Conservation (phyloP, 2,888 invertebrate species). For the Agrotis ipsilon region DNA sequence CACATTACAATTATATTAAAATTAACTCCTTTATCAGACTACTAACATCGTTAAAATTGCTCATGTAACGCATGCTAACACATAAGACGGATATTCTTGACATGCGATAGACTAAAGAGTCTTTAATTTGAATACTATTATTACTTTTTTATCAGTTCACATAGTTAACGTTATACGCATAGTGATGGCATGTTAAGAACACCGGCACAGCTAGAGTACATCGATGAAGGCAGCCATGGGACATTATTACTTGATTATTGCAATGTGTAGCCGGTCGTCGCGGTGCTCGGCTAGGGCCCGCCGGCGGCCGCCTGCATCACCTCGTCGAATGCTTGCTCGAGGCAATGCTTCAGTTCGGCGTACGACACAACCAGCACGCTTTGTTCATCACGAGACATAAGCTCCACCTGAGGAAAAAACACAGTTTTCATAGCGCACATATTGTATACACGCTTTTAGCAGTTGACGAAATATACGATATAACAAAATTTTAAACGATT, state of each 20-base stretch:
- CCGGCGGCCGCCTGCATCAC: constrained; percentile 90
- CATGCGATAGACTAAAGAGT: constrained; percentile 41
- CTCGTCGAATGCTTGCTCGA: constrained; percentile 98
- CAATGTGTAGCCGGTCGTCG: constrained; percentile 55
- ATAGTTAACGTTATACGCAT: constrained; percentile 20
- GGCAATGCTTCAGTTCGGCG: constrained; percentile 98
- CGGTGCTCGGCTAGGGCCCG: constrained; percentile 45
- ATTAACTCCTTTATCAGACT: constrained; percentile 50
- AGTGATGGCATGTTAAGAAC: constrained; percentile 47
- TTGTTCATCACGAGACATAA: constrained; percentile 99
- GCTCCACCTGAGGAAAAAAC: constrained; percentile 93
- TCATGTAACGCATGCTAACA: constrained; percentile 48
- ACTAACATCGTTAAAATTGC: constrained; percentile 56
- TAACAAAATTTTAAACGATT: background rate
- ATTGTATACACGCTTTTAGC: no score
- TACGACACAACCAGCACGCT: constrained; percentile 99
- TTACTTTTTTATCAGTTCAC: constrained; percentile 36
- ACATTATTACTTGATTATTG: constrained; percentile 54
- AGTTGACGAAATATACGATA: no score
- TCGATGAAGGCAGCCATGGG: constrained; percentile 55
- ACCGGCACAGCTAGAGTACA: constrained; percentile 28
- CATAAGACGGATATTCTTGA: constrained; percentile 39
- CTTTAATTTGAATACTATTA: constrained; percentile 21
- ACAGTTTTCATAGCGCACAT: no score
- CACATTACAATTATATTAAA: constrained; percentile 62